Base-by-base conservation (phyloP, 2,797 vertebrate genomes). In the Adrianichthys oophorus region DNA sequence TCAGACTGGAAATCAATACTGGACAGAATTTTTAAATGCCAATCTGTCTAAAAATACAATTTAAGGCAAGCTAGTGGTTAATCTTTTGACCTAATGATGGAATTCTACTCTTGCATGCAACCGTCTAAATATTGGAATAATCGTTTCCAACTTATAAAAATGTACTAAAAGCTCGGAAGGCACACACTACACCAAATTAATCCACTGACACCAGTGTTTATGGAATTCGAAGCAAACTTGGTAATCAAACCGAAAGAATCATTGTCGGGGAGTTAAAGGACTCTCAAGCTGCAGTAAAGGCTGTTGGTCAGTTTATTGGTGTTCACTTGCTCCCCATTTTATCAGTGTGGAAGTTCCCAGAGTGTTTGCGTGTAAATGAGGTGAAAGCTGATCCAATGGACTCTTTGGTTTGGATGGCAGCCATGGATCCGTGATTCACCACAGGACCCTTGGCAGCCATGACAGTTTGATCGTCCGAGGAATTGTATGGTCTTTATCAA, bases 401-500 rank as follows among this genome's bases (percentile, higher is more conserved):
- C 68, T 67, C 48, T 76, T 59, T 72, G 65, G 57, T 4, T 54
- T 65, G 69, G 67, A 70, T 58, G 70, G 68, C 63, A 46, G 57
- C 71, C 58, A 37, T 51, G 72, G 84, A 84, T 87, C 83, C 71
- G 70, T 82, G 80, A 78, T 58, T 13, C 72, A 29, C 59, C 84
- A 89, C 78, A 56, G 44, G 81, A 89, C 42, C 77, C 71, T 45
- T 69, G 83, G 85, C 76, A 77, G 84, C 88, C 85, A 86, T 89
- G 87, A 83, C 68, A 54, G 73, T 79, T 76, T 87, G 72, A 76
- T 87, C 83, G 84, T 82, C 71, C 71, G 70, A 83, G 70, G 78
- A 70, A 82, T 79, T 77, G 79, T 76, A 45, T 84, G 76, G 79
- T 80, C 88, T 85, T 83, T 72, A 87, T 90, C 71, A 90, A 91